Percentiles rank a stretch among this genome's conserved stretches.
phyloP scores from a whole-genome alignment of 2,888 invertebrate genomes.

The Periphyllus acericola region DNA sequence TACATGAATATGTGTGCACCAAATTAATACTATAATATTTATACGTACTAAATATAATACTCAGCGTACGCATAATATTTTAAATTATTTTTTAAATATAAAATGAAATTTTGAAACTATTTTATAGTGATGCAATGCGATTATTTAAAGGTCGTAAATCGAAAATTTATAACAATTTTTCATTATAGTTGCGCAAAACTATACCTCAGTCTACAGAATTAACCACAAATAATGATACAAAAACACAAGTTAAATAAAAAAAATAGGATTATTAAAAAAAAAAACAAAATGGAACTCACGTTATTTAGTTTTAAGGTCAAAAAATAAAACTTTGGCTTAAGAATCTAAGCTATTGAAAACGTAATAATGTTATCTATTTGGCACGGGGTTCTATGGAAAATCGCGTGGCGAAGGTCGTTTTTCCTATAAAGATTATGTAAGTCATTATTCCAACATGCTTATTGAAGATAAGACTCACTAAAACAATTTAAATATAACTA shows the following conservation, averaged over 20 bases:
- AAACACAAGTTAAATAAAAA: not conserved
- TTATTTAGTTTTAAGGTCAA: slow-evolving; percentile 4
- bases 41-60: too few species aligned
- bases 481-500: not conserved
- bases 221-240: not conserved
- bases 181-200: not conserved
- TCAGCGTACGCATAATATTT: too few species aligned
- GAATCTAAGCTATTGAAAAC: slow-evolving; percentile 17
- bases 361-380: slow-evolving; percentile 8
- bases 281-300: not conserved
- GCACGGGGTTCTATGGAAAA: not conserved
- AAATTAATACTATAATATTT: too few species aligned
- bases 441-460: not conserved
- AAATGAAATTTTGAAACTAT: not conserved
- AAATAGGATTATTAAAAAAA: not conserved
- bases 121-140: not conserved
- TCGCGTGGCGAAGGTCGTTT: not conserved
- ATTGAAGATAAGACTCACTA: not conserved
- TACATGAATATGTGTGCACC: too few species aligned
- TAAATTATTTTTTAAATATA: too few species aligned
- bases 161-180: slow-evolving; percentile 8
- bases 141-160: slow-evolving; percentile 6
- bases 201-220: not conserved
- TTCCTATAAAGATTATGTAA: not conserved
- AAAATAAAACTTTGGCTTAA: not conserved